A percentile compares a stretch with the other conserved stretches of the same genome.
Conservation (phyloP, 2,888 invertebrate species). For the Dolichopus griseipennis region DNA sequence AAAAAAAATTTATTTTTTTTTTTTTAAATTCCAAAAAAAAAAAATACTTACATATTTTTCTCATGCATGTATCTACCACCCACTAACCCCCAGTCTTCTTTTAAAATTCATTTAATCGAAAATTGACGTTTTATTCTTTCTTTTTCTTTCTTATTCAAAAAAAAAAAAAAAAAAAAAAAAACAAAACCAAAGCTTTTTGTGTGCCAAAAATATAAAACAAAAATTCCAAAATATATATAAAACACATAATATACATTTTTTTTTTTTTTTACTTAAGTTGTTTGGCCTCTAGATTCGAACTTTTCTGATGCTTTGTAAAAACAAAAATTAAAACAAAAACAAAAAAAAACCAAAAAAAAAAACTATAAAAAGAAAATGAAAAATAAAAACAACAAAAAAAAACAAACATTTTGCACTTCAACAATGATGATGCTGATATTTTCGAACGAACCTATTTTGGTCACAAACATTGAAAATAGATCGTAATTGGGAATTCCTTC, state of each 20-base stretch:
- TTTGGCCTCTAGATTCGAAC: neutral
- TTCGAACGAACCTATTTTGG: conserved; percentile 20
- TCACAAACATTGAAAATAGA: conserved; percentile 14
- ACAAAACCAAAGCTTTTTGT: neutral
- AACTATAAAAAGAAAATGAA: conserved; percentile 5
- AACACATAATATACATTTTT: neutral
- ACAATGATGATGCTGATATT: conserved; percentile 7
- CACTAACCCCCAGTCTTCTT: too few relatives aligned
- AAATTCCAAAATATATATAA: neutral
- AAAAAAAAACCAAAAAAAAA: conserved; percentile 12
- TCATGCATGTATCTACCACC: too few relatives aligned
- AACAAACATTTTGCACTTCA: conserved; percentile 5
- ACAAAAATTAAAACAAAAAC: neutral
- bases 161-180: too few relatives aligned
- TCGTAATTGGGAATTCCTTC: conserved; percentile 11
- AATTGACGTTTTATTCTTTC: neutral
- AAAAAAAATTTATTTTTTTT: neutral
- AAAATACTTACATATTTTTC: too few relatives aligned
- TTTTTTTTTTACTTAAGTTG: neutral
- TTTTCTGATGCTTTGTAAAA: conserved; percentile 8
- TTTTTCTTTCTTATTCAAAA: neutral
- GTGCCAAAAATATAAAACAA: neutral
- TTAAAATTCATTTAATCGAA: neutral
- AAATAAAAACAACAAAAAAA: conserved; percentile 15
- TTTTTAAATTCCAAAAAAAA: neutral